phyloP scores from a whole-genome alignment of 2,888 invertebrate genomes.

The Caenorhabditis zanzibari region DNA sequence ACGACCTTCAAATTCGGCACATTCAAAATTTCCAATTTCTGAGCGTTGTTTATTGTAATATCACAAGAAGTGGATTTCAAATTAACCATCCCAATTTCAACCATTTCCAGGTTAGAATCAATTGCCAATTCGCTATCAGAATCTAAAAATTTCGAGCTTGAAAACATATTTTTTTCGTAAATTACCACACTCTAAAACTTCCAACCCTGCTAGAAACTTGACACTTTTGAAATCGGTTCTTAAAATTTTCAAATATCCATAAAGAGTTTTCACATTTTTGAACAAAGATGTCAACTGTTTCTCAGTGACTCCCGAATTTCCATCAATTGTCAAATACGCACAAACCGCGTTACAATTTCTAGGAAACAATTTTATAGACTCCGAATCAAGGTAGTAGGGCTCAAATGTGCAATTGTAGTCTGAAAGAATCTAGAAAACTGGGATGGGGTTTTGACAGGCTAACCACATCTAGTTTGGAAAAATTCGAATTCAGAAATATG shows the following conservation, averaged over 20 bases:
- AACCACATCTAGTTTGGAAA: neutral
- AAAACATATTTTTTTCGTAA: neutral
- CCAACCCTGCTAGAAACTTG: slow-evolving; percentile 3
- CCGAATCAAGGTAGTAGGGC: neutral
- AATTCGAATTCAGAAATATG: neutral
- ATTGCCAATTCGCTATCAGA: neutral
- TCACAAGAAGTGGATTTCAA: neutral
- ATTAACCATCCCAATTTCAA: slow-evolving; percentile 12
- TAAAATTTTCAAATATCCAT: slow-evolving; percentile 5
- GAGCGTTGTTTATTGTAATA: neutral
- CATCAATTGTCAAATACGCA: neutral
- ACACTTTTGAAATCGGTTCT: slow-evolving; percentile 2
- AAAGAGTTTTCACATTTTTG: slow-evolving; percentile 4
- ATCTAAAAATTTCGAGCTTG: too few species aligned
- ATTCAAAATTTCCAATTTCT: neutral
- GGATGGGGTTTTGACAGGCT: too few species aligned
- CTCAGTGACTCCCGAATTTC: neutral
- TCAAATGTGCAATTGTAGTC: slow-evolving; percentile 17
- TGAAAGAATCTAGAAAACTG: neutral
- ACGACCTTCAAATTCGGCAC: slow-evolving; percentile 2
- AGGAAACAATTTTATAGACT: neutral
- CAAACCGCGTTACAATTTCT: neutral
- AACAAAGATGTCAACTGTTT: neutral
- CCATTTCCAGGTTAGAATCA: neutral
- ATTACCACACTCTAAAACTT: slow-evolving; percentile 19